phyloP scores from a whole-genome alignment of 2,113 vertebrate genomes.

The Canis aureus region DNA sequence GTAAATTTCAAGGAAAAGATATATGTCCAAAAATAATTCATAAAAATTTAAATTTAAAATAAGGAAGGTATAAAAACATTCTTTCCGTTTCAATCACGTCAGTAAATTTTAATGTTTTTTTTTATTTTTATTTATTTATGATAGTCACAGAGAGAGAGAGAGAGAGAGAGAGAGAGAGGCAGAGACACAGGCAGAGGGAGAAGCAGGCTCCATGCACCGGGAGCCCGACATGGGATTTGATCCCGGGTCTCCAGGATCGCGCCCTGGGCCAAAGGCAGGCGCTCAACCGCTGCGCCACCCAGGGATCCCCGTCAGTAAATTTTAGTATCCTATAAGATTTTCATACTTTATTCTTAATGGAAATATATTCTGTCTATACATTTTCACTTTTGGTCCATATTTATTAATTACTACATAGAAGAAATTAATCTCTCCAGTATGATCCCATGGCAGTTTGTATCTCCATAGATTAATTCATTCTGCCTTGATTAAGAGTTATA shows the following conservation, averaged over 20 bases:
- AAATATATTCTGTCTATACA: not conserved
- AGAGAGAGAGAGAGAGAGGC: too few relatives aligned
- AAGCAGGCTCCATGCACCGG: too few relatives aligned
- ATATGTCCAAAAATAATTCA: too few relatives aligned
- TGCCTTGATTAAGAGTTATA: not conserved
- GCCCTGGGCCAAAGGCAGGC: too few relatives aligned
- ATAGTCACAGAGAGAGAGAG: too few relatives aligned
- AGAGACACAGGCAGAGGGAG: too few relatives aligned
- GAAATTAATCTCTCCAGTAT: not conserved
- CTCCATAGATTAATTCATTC: not conserved
- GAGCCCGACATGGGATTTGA: too few relatives aligned
- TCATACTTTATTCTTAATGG: not conserved
- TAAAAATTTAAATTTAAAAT: not conserved
- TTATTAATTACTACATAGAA: not conserved
- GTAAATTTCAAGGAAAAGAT: not conserved
- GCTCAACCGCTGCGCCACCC: too few relatives aligned
- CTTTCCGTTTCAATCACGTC: not conserved
- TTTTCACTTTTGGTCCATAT: not conserved
- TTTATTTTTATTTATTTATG: too few relatives aligned
- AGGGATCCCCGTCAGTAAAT: not conserved
- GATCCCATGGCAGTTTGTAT: not conserved
- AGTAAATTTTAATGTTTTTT: slow-evolving; percentile 8
- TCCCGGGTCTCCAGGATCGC: too few relatives aligned
- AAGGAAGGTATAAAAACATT: not conserved
- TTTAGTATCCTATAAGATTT: not conserved